Evolutionary conservation across 92 coral and sea anemone species (phyloP), one percentile per base, ranked within the genome.

Genomic region (Pocillopora grandis): DNA sequence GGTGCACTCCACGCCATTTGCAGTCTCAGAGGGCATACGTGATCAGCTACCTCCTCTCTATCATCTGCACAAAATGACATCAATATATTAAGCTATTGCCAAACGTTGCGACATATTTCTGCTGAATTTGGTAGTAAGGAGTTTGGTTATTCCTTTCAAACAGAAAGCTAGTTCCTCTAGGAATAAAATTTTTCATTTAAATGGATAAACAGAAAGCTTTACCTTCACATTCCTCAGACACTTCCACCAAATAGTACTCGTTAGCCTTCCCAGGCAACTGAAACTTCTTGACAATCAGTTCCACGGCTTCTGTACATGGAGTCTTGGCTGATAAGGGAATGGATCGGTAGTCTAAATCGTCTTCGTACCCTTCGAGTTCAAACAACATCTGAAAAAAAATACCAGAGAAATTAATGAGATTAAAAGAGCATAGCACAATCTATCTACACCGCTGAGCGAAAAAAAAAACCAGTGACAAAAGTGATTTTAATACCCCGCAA

Each of bases 1-100:
- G 95, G 93, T 21, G 89, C 94, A 75, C 83, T 88, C 95, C 98
- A 94, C 37, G 98, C 98, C 77, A 86, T 92, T 75, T 94, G 98
- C 58, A 94, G 92, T 73, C 90, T 77, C 37, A 94, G 71, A 52
- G 98, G 98, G 77, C 90, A 94, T 75, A 94, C 98, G 89, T 94
- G 95, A 76, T 87, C 98, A 35, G 93, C 92, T 20, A 94, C 95
- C n/a, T 91, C 95, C 60, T 88, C 91, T 85, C 98, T 87, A 77
- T 91, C 98, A 72, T 89, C 98, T 94, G 85, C 2, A 17, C 27
- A 42, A 21, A 42, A 27, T 72, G 10, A 21, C 62, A 49, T 23
- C 36, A 48, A 23, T 16, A 66, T 0, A 27, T 27, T 27, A 1
- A 27, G 31, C 31, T 42, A 3, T 42, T 42, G 8, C 52, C 8